Evolutionary conservation across 2,888 invertebrate species (phyloP), one percentile per base, ranked within the genome.

Genomic region (Rutpela maculata): DNA sequence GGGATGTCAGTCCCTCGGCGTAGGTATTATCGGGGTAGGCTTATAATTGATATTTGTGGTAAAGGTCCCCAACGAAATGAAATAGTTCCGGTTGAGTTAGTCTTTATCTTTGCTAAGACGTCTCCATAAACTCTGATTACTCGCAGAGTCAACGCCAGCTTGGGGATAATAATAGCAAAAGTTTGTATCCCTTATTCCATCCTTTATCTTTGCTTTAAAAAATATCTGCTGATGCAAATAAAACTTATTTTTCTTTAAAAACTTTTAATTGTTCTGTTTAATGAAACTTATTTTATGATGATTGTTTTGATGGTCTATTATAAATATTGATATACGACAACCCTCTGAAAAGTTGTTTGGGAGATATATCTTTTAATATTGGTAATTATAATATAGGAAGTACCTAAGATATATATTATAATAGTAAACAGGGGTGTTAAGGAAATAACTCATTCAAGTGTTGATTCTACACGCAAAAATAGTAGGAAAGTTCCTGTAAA

Each of bases 51-150:
- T 88, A 89, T 89, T 89, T 88, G 88, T 86, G 88, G 87, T 84
- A 80, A 78, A 84, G 84, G 85, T 84, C 85, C 85, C 87, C 84
- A 82, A 82, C 83, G 82, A 85, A 88, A 88, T 88, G 88, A 88
- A 89, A 89, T 88, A 86, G 87, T 88, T 87, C 85, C 85, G 84
- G 87, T 87, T 88, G 87, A 86, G 86, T 88, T 87, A 87, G 84
- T 85, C 87, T 88, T 89, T 88, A 89, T 89, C 88, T 88, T 86
- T 83, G 85, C 87, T 86, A 87, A 86, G 88, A 88, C 87, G 88
- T 89, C 88, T 88, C 88, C 88, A 89, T 89, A 89, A 89, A 89
- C 88, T 87, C 89, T 89, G 89, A 89, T 89, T 89, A 89, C 86
- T 83, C 81, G 80, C 80, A 66, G 79, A 76, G 77, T 76, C 77